Percentiles rank a stretch among this genome's conserved stretches.
Evolutionary conservation across 2,797 vertebrate genomes (phyloP).

Genomic region (Pseudochirops corinnae): DNA sequence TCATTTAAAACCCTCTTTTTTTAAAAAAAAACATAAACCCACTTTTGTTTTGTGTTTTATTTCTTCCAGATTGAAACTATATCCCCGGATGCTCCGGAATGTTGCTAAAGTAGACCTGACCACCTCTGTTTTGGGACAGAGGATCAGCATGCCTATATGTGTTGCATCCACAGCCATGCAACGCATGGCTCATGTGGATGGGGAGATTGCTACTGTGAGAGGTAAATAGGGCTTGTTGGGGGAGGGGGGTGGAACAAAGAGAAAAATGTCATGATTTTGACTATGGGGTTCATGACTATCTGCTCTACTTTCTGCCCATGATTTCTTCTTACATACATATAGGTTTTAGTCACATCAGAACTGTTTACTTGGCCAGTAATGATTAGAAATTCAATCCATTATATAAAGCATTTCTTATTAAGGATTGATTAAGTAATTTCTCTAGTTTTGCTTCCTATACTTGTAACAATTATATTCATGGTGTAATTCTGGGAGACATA

Average conservation of each 20-base stretch:
- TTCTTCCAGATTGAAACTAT: conserved; percentile 89
- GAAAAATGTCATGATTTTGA: accelerated
- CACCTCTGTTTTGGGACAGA: conserved; percentile 89
- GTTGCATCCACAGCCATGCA: conserved; percentile 95
- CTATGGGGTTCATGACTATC: background rate
- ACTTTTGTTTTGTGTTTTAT: background rate
- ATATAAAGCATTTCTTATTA: background rate
- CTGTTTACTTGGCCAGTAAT: background rate
- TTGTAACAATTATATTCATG: background rate
- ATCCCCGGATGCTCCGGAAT: conserved; percentile 92
- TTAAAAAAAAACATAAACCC: background rate
- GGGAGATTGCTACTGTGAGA: conserved; percentile 92
- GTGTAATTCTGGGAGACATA: background rate
- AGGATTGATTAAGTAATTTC: conserved; percentile 17
- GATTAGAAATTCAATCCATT: background rate
- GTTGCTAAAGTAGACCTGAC: conserved; percentile 92
- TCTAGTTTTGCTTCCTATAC: background rate
- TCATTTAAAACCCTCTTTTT: background rate
- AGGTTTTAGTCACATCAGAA: background rate
- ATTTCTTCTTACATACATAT: background rate
- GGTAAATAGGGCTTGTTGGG: conserved; percentile 82
- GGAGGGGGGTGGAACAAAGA: background rate
- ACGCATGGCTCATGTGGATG: conserved; percentile 93
- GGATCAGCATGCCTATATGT: conserved; percentile 92
- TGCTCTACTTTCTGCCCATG: background rate